Percentiles rank a stretch among this genome's conserved stretches.
Conservation (phyloP, 2,797 vertebrate species). For the Capromys pilorides region DNA sequence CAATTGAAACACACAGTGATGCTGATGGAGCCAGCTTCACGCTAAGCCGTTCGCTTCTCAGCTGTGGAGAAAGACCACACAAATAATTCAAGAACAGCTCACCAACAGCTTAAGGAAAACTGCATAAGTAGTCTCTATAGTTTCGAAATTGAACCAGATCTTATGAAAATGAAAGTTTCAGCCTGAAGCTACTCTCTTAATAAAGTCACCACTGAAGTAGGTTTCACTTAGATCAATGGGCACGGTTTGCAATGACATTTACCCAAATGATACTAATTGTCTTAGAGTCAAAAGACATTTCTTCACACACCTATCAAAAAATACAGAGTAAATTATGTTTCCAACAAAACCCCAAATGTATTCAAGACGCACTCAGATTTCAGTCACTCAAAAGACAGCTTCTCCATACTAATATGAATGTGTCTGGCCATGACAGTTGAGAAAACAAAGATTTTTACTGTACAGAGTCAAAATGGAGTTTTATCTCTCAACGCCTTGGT, state of each 20-base stretch:
- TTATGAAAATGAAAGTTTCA: conserved; percentile 50
- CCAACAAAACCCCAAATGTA: conserved; percentile 62
- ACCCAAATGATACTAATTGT: conserved; percentile 46
- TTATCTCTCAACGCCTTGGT: background rate
- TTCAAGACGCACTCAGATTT: conserved; percentile 22
- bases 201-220: conserved; percentile 49
- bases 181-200: conserved; percentile 29
- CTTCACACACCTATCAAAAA: background rate
- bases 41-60: conserved; percentile 3
- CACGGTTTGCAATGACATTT: conserved; percentile 44
- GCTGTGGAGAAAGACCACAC: background rate
- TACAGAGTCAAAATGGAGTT: background rate
- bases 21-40: background rate
- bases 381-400: background rate
- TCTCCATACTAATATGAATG: background rate
- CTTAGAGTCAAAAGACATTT: conserved; percentile 59
- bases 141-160: conserved; percentile 43
- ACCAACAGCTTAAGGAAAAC: conserved; percentile 28
- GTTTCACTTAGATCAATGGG: background rate
- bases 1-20: background rate
- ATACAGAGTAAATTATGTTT: conserved; percentile 57
- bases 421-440: background rate
- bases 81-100: conserved; percentile 29
- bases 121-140: background rate
- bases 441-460: background rate